phyloP scores from a whole-genome alignment of 2,888 invertebrate genomes.

The Heliconius ethilla region DNA sequence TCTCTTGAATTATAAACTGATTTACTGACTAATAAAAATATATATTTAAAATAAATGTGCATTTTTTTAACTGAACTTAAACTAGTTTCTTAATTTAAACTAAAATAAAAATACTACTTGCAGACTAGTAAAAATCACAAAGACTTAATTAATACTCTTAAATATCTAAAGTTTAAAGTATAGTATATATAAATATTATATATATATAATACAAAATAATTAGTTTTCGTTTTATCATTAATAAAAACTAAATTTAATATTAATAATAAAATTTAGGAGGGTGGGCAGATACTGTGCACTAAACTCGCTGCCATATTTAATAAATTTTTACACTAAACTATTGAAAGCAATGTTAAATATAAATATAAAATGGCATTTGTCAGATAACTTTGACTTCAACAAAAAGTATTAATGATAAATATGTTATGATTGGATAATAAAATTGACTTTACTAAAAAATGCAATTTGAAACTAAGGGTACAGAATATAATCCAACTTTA shows the following conservation, averaged over 20 bases:
- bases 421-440: too few relatives aligned
- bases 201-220: slow-evolving; percentile 31
- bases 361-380: not conserved
- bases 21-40: not conserved
- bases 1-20: not conserved
- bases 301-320: slow-evolving; percentile 32
- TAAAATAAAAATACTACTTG: slow-evolving; percentile 12
- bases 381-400: too few relatives aligned
- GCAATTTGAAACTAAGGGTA: too few relatives aligned
- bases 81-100: slow-evolving; percentile 23
- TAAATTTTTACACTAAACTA: not conserved
- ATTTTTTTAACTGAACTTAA: slow-evolving; percentile 18
- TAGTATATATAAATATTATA: not conserved
- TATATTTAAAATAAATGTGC: slow-evolving; percentile 13
- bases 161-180: slow-evolving; percentile 23
- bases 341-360: not conserved
- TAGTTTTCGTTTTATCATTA: slow-evolving; percentile 41
- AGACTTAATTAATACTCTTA: slow-evolving; percentile 33
- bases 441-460: too few relatives aligned
- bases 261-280: slow-evolving; percentile 56
- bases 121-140: slow-evolving; percentile 41
- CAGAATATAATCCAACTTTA: too few relatives aligned
- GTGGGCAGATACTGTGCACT: slow-evolving; percentile 59
- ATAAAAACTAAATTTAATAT: slow-evolving; percentile 42
- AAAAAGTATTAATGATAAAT: too few relatives aligned